phyloP scores from a whole-genome alignment of 2,888 invertebrate species.

The Euphydryas editha region DNA sequence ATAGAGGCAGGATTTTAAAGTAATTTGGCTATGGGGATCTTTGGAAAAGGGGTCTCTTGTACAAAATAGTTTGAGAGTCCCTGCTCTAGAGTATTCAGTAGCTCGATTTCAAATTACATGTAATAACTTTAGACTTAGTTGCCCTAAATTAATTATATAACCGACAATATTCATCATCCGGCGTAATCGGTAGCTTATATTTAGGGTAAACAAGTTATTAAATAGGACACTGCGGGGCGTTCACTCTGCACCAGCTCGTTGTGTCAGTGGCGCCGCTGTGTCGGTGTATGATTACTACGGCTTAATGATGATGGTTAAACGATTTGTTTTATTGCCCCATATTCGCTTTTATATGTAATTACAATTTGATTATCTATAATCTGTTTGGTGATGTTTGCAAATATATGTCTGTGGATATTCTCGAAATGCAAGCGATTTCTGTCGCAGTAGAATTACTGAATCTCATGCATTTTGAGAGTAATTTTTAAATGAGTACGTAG shows the following conservation, averaged over 20 bases:
- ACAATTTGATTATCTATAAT: neutral
- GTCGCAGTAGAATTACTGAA: no score
- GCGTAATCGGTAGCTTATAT: slow-evolving; percentile 28
- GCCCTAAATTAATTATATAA: neutral
- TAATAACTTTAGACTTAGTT: no score
- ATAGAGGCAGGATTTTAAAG: no score
- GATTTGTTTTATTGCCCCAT: slow-evolving; percentile 16
- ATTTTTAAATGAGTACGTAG: no score
- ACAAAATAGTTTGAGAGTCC: no score
- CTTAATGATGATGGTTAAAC: slow-evolving; percentile 19
- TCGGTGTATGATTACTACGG: slow-evolving; percentile 37
- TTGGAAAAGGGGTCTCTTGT: no score
- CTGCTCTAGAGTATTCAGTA: no score
- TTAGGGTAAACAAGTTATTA: slow-evolving; percentile 68
- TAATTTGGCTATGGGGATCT: no score
- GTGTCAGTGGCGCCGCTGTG: slow-evolving; percentile 50
- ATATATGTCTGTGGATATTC: neutral
- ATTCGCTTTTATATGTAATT: slow-evolving; percentile 15
- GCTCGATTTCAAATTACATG: no score
- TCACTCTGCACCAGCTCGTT: slow-evolving; percentile 56
- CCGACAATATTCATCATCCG: neutral
- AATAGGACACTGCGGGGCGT: slow-evolving; percentile 64
- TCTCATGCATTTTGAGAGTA: no score
- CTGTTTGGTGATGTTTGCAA: neutral
- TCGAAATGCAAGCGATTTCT: no score